Percentiles rank a stretch among this genome's conserved stretches.
These are phyloP conservation scores for Leptodactylus fallax DNA, from an alignment of 2,797 vertebrate genomes.

Conservation along the genomic window DNA sequence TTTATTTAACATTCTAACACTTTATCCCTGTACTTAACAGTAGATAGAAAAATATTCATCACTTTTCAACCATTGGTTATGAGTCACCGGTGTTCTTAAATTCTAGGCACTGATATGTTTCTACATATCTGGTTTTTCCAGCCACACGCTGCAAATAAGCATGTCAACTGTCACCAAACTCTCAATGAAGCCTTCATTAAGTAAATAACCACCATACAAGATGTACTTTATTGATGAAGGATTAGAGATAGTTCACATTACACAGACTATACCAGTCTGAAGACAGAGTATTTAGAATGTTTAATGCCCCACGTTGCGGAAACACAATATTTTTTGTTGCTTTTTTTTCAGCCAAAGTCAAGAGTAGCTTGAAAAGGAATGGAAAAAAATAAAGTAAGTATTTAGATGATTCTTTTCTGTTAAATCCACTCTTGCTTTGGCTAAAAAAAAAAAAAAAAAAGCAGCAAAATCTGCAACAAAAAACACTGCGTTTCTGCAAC, in stretches of 20 bases:
- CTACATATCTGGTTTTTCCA: background rate
- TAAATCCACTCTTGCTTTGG: too few relatives aligned
- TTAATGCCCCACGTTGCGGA: too few relatives aligned
- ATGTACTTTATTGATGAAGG: background rate
- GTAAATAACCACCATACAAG: background rate
- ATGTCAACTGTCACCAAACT: background rate
- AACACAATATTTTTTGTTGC: too few relatives aligned
- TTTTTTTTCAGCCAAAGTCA: too few relatives aligned
- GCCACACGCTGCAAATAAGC: background rate
- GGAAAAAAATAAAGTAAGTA: too few relatives aligned
- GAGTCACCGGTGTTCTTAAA: background rate
- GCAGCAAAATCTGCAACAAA: too few relatives aligned
- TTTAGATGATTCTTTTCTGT: too few relatives aligned
- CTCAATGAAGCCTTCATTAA: background rate
- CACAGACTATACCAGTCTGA: background rate
- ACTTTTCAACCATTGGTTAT: background rate
- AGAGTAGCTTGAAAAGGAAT: too few relatives aligned
- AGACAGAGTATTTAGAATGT: background rate
- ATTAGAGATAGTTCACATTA: background rate
- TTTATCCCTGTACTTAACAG: background rate
- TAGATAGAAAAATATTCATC: background rate
- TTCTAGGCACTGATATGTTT: background rate
- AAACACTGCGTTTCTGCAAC: too few relatives aligned
- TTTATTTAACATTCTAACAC: background rate
- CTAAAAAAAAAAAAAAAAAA: too few relatives aligned